A percentile compares a stretch with the other conserved stretches of the same genome.
These are phyloP conservation scores for Rhizomys pruinosus DNA, from an alignment of 2,113 vertebrate species.

Conservation along the genomic window DNA sequence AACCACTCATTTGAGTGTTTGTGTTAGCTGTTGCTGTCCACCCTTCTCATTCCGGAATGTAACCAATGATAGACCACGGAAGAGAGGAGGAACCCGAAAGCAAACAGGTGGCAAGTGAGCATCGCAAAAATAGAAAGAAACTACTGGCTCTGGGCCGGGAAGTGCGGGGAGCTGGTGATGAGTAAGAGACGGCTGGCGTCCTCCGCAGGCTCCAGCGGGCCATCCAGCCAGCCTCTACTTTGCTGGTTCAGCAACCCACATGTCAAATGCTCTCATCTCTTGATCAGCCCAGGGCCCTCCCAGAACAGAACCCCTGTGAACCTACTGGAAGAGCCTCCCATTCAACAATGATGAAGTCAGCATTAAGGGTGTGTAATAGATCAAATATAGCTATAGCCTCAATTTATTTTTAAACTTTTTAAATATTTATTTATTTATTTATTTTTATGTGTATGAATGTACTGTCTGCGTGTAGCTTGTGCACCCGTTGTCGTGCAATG, in stretches of 20 bases:
- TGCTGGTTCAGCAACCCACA: background rate
- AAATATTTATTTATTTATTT: no score
- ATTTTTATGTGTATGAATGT: no score
- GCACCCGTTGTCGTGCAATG: no score
- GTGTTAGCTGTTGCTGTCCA: background rate
- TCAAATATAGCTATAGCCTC: background rate
- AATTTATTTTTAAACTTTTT: no score
- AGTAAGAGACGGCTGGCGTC: background rate
- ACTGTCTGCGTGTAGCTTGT: no score
- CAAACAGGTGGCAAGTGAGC: background rate
- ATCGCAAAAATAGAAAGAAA: background rate
- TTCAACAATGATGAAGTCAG: background rate
- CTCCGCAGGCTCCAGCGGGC: no score
- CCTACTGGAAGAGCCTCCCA: background rate
- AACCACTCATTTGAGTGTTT: background rate
- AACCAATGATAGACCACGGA: background rate
- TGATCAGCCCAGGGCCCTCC: background rate
- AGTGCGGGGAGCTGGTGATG: background rate
- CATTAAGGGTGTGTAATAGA: background rate
- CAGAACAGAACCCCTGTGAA: background rate
- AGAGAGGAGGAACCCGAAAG: background rate
- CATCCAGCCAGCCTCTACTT: background rate
- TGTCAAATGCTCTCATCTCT: background rate
- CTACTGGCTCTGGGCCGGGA: background rate
- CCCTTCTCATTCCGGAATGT: background rate